Base-by-base conservation (phyloP, 2,797 vertebrate genomes). In the Chaetophractus vellerosus region DNA sequence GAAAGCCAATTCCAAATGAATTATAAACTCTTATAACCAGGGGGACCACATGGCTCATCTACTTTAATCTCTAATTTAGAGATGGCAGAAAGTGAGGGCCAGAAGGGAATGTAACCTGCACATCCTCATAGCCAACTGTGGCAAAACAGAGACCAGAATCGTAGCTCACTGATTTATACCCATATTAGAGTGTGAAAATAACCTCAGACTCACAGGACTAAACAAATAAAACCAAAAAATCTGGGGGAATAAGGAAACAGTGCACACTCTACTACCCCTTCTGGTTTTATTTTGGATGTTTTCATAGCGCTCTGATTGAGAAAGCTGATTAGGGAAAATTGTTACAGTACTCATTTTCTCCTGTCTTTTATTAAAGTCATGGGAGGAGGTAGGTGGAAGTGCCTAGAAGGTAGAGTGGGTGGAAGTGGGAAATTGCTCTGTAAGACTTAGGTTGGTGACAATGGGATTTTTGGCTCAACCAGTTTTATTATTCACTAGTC, bases 401-500 rank as follows among this genome's bases (percentile, higher is more conserved):
- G 79, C 91, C 91, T 91, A 63, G 91, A 91, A 96, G 93, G 94
- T n/a, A 94, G 83, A 95, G 91, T 94, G 91, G 72, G 94, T 91
- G 88, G 89, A 91, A 94, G 11, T 97, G 80, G 90, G 92, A 96
- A 94, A 95, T 91, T 94, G 83, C 87, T 96, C 69, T 85, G 72
- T 88, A 85, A 96, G 95, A 96, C 93, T 88, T 82, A 78, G 74
- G 81, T 78, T 74, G 64, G 69, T 95, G 91, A 95, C 94, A 95
- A 97, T 88, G 76, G 79, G 79, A 57, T 92, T 94, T 83, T 97
- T 93, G 88, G 89, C 92, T 95, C 74, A 50, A 96, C 82, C 86
- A 80, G 92, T 76, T 95, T 95, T 96, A 92, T 95, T 96, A 95
- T 95, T 95, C 82, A 66, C 82, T 57, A 95, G 94, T 92, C 92